Percentiles rank a stretch among this genome's conserved stretches.
phyloP scores from a whole-genome alignment of 2,888 invertebrate genomes.

The Ophonus ardosiacus region DNA sequence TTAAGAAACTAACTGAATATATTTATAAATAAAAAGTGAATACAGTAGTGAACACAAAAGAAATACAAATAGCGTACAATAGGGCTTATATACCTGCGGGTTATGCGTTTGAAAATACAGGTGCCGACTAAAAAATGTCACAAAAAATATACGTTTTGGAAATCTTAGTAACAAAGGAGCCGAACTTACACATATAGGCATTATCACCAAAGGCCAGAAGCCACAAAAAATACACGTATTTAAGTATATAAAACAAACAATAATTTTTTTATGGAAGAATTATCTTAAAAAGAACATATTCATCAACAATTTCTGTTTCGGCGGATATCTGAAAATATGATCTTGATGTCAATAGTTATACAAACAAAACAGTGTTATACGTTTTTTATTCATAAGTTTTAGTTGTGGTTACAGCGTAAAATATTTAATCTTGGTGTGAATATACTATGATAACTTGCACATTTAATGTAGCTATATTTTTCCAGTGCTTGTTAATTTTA shows the following conservation, averaged over 20 bases:
- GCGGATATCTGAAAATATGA: no score
- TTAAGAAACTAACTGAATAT: slow-evolving; percentile 21
- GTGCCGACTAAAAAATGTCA: slow-evolving; percentile 51
- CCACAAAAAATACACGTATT: background rate
- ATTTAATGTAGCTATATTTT: no score
- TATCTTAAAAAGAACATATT: no score
- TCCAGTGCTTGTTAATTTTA: no score
- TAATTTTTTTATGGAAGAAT: background rate
- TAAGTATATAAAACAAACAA: background rate
- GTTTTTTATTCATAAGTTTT: no score
- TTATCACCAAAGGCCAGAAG: slow-evolving; percentile 45
- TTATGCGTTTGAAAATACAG: slow-evolving; percentile 49
- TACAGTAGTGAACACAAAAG: slow-evolving; percentile 36
- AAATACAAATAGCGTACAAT: slow-evolving; percentile 55
- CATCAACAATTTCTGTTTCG: no score
- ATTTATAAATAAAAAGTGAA: slow-evolving; percentile 55
- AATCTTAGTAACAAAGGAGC: slow-evolving; percentile 50
- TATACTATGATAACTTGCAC: no score
- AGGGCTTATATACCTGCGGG: slow-evolving; percentile 49
- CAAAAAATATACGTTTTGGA: slow-evolving; percentile 49
- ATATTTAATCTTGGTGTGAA: no score
- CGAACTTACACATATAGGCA: slow-evolving; percentile 40
- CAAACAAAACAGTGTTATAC: no score
- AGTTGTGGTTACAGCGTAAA: no score
- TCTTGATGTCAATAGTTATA: no score